A percentile compares a stretch with the other conserved stretches of the same genome.
Evolutionary conservation across 1,140 invertebrate species (phyloP).

Genomic region (Pygmarrhopalites habei): DNA sequence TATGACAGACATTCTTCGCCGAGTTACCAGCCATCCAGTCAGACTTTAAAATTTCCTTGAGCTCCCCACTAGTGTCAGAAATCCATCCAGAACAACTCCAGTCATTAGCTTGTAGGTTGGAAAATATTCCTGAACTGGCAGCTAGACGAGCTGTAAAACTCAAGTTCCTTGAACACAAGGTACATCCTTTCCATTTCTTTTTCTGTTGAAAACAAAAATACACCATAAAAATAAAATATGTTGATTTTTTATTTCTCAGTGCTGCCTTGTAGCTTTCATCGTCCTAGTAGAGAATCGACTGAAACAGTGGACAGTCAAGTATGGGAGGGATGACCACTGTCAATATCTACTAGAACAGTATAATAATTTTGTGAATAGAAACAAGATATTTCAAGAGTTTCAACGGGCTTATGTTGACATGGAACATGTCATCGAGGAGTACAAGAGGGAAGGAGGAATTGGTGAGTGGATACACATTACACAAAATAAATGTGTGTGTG

Average conservation of each 20-base stretch:
- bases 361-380: slow-evolving; percentile 80
- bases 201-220: background rate
- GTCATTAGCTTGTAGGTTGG: slow-evolving; percentile 66
- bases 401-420: slow-evolving; percentile 85
- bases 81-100: slow-evolving; percentile 70
- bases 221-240: background rate
- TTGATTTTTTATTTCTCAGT: slow-evolving; percentile 46
- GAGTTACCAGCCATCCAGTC: slow-evolving; percentile 66
- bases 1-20: slow-evolving; percentile 65
- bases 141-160: slow-evolving; percentile 68
- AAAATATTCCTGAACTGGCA: slow-evolving; percentile 60
- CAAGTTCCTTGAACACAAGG: slow-evolving; percentile 83
- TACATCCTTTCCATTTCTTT: no score
- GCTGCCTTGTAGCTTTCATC: slow-evolving; percentile 82
- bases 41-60: slow-evolving; percentile 63
- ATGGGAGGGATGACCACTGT: slow-evolving; percentile 73
- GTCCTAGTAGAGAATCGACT: slow-evolving; percentile 82
- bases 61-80: slow-evolving; percentile 52
- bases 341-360: slow-evolving; percentile 78
- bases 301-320: slow-evolving; percentile 79
- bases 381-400: slow-evolving; percentile 89
- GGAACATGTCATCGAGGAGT: slow-evolving; percentile 83
- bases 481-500: no score
- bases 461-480: slow-evolving; percentile 51
- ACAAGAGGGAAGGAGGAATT: slow-evolving; percentile 75